Base-by-base conservation (phyloP, 2,888 invertebrate species). In the Spialia ferax region DNA sequence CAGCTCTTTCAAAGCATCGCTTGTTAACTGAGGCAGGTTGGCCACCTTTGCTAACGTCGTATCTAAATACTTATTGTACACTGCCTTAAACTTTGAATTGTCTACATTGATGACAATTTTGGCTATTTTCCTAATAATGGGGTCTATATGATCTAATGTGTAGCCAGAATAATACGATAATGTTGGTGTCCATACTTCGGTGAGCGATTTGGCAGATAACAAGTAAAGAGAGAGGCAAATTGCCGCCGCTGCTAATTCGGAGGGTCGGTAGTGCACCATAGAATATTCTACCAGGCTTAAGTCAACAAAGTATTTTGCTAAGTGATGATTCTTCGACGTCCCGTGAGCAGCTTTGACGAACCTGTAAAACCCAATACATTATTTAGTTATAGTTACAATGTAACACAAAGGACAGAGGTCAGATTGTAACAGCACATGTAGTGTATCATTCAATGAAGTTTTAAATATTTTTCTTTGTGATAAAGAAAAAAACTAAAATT, bases 221-320 rank as follows among this genome's bases (percentile, higher is more conserved):
- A 95, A 78, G 66, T 91, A 84, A 0, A 94, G 82, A 2, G 98
- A 95, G 10, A 98, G 93, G 83, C 96, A 97, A 66, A 97, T 94
- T 7, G 98, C 96, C 4, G 97, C 96, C 8, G 97, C 97, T 50
- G 98, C 97, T 68, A 98, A 94, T 76, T 97, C 94, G 0, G 99
- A 99, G 0, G 99, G 98, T 69, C 95, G 94, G 78, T 96, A 95
- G 78, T 96, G 95, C 20, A 96, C 95, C 94, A 98, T 94, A 13
- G 95, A 94, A 82, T 98, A 98, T 69, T 98, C 97, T 7, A 98
- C 87, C 54, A 98, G 91, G 64, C 96, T 95, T 70, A 98, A 92
- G 85, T 99, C 99, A 79, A 98, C 95, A 68, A 99, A 95, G 85
- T 98, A 99, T 90, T 99, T 99, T 13, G 98, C 97, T 86, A 98